These are phyloP conservation scores for Pocillopora verrucosa DNA, from an alignment of 64 coral and sea anemone genomes.

Conservation along the genomic window DNA sequence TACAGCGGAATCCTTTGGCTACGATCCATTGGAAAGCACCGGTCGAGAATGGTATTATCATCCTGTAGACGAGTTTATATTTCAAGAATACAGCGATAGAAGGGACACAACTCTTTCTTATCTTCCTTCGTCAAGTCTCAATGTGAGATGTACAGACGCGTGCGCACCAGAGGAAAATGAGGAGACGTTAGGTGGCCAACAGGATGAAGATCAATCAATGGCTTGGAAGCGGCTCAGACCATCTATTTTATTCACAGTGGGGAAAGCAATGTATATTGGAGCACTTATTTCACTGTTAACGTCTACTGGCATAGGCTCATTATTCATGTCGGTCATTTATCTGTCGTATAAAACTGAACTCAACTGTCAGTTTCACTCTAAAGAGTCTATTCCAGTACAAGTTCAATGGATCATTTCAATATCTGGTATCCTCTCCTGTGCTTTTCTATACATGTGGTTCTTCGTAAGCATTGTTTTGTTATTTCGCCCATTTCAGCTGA, in stretches of 20 bases:
- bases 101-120: background rate
- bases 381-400: background rate
- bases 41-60: conserved; percentile 10
- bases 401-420: background rate
- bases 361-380: background rate
- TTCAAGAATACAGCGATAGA: background rate
- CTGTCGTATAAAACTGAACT: background rate
- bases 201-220: background rate
- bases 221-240: conserved; percentile 3
- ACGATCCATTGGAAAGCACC: background rate
- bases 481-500: background rate
- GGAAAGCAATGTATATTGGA: background rate
- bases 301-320: background rate
- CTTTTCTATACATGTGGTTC: background rate
- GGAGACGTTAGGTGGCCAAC: background rate
- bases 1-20: background rate
- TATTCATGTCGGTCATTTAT: background rate
- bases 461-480: background rate
- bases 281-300: background rate
- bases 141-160: background rate
- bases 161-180: background rate
- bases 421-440: background rate
- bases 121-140: background rate
- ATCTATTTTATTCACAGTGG: background rate
- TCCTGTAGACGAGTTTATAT: background rate